Percentiles rank a stretch among this genome's conserved stretches.
These are phyloP conservation scores for Dicrurus megarhynchus DNA, from an alignment of 2,113 vertebrate species.

Conservation along the genomic window DNA sequence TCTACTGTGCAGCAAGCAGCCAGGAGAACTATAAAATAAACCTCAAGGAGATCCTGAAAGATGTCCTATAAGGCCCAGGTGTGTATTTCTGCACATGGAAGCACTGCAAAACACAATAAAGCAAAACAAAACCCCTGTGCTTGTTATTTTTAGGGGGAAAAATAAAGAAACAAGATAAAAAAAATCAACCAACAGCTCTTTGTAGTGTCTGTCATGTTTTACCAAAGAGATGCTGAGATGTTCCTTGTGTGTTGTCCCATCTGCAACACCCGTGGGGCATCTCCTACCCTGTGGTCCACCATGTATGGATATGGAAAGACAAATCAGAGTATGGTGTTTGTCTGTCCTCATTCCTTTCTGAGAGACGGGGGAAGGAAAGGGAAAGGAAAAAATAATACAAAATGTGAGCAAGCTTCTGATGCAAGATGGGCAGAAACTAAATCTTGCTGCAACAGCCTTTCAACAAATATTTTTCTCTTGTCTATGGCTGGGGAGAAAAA, in stretches of 20 bases:
- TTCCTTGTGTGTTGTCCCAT: neutral
- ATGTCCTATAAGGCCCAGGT: neutral
- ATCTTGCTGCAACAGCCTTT: conserved; percentile 30
- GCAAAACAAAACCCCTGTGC: neutral
- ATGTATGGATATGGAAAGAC: neutral
- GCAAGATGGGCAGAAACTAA: conserved; percentile 8
- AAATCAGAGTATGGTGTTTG: neutral
- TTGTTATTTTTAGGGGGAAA: neutral
- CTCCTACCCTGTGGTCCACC: neutral
- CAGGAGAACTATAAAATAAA: neutral
- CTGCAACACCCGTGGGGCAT: neutral
- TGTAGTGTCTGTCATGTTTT: neutral
- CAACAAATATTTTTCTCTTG: conserved; percentile 61
- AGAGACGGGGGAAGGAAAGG: neutral
- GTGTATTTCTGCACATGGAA: neutral
- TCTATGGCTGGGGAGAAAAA: conserved; percentile 31
- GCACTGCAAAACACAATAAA: neutral
- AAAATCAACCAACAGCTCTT: neutral
- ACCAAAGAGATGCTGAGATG: neutral
- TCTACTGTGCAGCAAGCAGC: neutral
- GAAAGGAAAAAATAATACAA: neutral
- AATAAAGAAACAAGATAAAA: neutral
- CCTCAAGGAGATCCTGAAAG: neutral
- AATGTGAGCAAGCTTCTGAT: neutral
- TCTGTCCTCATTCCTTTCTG: neutral